Evolutionary conservation across 2,113 vertebrate species (phyloP).

Genomic region (Regulus satrapa): DNA sequence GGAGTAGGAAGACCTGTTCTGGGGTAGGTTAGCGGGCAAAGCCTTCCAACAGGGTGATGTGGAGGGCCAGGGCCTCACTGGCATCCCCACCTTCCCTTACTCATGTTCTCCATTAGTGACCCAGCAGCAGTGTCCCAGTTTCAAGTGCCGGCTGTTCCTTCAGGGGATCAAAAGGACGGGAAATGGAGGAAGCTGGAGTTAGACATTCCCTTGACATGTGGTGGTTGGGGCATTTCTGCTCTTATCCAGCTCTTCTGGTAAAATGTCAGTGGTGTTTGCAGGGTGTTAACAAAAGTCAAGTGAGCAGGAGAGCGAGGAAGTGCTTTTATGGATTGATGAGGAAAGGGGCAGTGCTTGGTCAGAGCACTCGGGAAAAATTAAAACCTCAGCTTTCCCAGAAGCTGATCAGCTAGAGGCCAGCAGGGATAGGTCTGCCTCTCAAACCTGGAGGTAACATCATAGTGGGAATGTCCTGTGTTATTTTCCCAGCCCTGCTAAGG

Average conservation of each 20-base stretch:
- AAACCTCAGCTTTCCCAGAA: not conserved
- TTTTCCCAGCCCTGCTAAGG: not conserved
- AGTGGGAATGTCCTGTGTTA: not conserved
- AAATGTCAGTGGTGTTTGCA: not conserved
- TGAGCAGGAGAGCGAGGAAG: not conserved
- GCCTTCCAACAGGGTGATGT: not conserved
- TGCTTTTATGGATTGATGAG: not conserved
- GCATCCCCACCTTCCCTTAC: slow-evolving; percentile 25
- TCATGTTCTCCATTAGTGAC: slow-evolving; percentile 32
- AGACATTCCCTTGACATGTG: fast-evolving
- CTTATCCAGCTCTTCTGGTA: not conserved
- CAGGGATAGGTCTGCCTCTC: not conserved
- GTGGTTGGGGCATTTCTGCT: not conserved
- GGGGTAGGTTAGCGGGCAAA: slow-evolving; percentile 9
- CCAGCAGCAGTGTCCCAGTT: slow-evolving; percentile 56
- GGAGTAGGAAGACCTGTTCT: slow-evolving; percentile 51
- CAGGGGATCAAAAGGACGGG: slow-evolving; percentile 8
- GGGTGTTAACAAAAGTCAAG: not conserved
- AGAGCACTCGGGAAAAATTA: not conserved
- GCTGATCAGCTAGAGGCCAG: not conserved
- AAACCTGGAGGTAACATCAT: not conserved
- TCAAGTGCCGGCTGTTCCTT: slow-evolving; percentile 1
- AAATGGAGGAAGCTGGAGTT: not conserved
- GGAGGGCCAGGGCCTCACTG: not conserved
- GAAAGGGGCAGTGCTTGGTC: not conserved